Percentiles rank a stretch among this genome's conserved stretches.
Evolutionary conservation across 2,888 invertebrate species (phyloP).

Genomic region (Pyrochroa serraticornis): DNA sequence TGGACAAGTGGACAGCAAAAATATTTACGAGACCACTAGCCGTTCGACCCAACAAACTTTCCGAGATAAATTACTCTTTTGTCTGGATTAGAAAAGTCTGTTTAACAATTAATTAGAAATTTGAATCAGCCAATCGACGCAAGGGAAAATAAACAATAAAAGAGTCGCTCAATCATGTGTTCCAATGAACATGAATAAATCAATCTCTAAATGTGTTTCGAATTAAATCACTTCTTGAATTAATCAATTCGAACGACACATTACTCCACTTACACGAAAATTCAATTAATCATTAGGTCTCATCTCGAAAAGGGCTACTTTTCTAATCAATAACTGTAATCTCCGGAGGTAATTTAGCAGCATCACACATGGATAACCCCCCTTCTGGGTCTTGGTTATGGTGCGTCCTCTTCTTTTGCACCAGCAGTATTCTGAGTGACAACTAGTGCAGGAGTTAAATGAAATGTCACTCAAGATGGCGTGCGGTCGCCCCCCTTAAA

Average conservation of each 20-base stretch:
- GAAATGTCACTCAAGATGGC: slow-evolving; percentile 60
- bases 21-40: slow-evolving; percentile 40
- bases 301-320: slow-evolving; percentile 53
- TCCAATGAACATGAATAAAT: slow-evolving; percentile 27
- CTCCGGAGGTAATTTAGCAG: slow-evolving; percentile 55
- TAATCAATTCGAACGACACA: slow-evolving; percentile 54
- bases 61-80: slow-evolving; percentile 32
- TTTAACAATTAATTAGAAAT: slow-evolving; percentile 19
- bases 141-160: slow-evolving; percentile 24
- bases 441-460: slow-evolving; percentile 58
- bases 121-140: slow-evolving; percentile 7
- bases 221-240: slow-evolving; percentile 53
- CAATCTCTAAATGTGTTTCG: slow-evolving; percentile 32
- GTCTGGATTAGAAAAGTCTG: slow-evolving; percentile 16
- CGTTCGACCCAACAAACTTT: slow-evolving; percentile 18
- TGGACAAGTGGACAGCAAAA: slow-evolving; percentile 49
- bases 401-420: slow-evolving; percentile 48
- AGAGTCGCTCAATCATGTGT: slow-evolving; percentile 24
- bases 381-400: slow-evolving; percentile 10
- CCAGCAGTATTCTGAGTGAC: slow-evolving; percentile 56
- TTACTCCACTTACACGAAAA: slow-evolving; percentile 53
- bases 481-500: slow-evolving; percentile 51
- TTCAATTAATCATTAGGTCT: slow-evolving; percentile 56
- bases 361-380: slow-evolving; percentile 54
- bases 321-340: slow-evolving; percentile 53